Evolutionary conservation across 1,140 invertebrate species (phyloP).

Genomic region (Tigriopus japonicus): DNA sequence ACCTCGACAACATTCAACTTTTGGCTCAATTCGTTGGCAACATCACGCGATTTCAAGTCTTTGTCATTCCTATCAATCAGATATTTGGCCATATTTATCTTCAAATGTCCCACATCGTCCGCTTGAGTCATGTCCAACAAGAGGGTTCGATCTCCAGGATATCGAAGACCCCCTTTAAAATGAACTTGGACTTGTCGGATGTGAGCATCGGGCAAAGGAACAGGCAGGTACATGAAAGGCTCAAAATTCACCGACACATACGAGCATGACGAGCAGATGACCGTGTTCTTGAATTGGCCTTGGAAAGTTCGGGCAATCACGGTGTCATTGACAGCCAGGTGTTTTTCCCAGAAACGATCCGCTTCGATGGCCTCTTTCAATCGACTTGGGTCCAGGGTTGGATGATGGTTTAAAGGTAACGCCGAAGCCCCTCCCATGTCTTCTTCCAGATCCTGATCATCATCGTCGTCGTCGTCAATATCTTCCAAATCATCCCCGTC

Average conservation of each 20-base stretch:
- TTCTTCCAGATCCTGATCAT: too few relatives aligned
- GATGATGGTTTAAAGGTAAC: not conserved
- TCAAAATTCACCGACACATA: constrained; percentile 47
- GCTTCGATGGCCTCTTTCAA: constrained; percentile 28
- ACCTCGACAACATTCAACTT: constrained; percentile 39
- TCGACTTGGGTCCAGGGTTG: not conserved
- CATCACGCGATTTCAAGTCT: too few relatives aligned
- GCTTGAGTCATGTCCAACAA: constrained; percentile 39
- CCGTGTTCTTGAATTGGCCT: constrained; percentile 48
- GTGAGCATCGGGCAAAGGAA: constrained; percentile 43
- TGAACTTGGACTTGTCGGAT: constrained; percentile 36
- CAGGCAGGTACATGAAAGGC: constrained; percentile 52
- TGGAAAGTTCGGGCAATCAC: constrained; percentile 36
- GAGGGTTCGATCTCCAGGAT: constrained; percentile 23
- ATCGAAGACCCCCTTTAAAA: not conserved
- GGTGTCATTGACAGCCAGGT: constrained; percentile 38
- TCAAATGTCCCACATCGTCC: constrained; percentile 36
- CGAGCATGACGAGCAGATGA: constrained; percentile 41
- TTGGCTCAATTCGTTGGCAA: constrained; percentile 15
- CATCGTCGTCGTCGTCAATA: too few relatives aligned
- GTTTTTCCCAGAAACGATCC: constrained; percentile 40
- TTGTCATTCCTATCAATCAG: too few relatives aligned
- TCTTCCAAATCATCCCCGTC: too few relatives aligned
- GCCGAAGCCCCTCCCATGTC: not conserved
- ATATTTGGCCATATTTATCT: constrained; percentile 22